Base-by-base conservation (phyloP, 2,113 vertebrate genomes). In the Notarius lentiginosus region DNA sequence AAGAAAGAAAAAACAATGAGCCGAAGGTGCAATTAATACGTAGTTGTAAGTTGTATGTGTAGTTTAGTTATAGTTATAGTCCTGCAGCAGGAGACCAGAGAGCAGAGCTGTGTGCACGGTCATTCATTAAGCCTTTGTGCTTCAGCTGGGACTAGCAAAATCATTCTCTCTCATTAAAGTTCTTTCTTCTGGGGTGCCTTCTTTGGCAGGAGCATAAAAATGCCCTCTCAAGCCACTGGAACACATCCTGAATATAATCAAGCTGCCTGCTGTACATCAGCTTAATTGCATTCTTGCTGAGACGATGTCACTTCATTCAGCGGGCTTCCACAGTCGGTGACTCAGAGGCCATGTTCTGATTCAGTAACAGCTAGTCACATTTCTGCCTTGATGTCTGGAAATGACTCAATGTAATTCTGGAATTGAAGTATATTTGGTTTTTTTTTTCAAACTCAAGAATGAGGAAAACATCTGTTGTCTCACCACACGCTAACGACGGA, bases 241-340 rank as follows among this genome's bases (percentile, higher is more conserved):
- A 76, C 47, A 24, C 58, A 75, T 65, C 80, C 70, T 83, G 68
- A 76, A 87, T 65, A 73, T 82, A 70, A 83, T 77, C 81, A 65
- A 66, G 86, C 80, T 24, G 70, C 81, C 72, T 53, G 49, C 81
- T 34, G 72, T 56, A 77, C 70, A 76, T 83, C 58, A 83, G 75
- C 82, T 82, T 87, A 84, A 84, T 84, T 84, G 81, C 73, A 83
- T 87, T 68, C 61, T n/a, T 83, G 47, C 72, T 15, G 34, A 18
- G 51, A 56, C 72, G 47, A 83, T 79, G 81, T 87, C 73, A 77
- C 72, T 53, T n/a, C 11, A 51, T 83, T 83, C 72, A 55, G 72
- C 9, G 17, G 73, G 58, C 61, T 58, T 79, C 82, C 49, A 41
- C 24, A 63, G 20, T 65, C 34, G 20, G 68, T 79, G 86, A 77